phyloP scores from a whole-genome alignment of 2,113 vertebrate species.

The Struthidea cinerea region DNA sequence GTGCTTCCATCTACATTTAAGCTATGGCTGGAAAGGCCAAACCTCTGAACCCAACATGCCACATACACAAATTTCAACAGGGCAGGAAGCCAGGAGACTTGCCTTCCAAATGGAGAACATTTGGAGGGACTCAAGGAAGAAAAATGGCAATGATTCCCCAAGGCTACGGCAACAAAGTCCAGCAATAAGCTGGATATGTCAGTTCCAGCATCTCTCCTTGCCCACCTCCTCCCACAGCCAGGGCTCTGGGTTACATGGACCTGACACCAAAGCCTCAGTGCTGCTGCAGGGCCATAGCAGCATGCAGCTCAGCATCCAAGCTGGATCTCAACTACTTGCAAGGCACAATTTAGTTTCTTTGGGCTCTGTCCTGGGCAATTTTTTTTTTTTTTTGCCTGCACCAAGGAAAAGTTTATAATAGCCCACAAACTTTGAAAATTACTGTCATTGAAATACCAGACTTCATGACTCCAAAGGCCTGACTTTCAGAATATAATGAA shows the following conservation, averaged over 20 bases:
- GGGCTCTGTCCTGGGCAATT: neutral
- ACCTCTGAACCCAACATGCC: neutral
- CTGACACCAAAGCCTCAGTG: neutral
- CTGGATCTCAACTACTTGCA: neutral
- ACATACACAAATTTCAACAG: neutral
- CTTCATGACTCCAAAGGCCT: neutral
- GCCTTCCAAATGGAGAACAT: neutral
- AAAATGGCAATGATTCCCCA: neutral
- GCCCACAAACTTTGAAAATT: neutral
- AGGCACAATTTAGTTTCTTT: neutral
- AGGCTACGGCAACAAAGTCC: neutral
- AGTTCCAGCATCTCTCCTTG: neutral
- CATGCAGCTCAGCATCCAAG: neutral
- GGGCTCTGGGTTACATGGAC: neutral
- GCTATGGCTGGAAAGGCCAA: neutral
- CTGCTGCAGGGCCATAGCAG: neutral
- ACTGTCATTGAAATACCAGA: neutral
- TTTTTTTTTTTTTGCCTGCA: neutral
- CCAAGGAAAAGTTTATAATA: neutral
- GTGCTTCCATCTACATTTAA: neutral
- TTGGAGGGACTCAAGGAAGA: neutral
- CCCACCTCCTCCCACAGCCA: neutral
- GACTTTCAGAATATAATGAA: neutral
- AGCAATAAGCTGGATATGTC: accelerated
- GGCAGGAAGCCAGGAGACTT: neutral